phyloP scores from a whole-genome alignment of 2,888 invertebrate genomes.

The Caenorhabditis wallacei region DNA sequence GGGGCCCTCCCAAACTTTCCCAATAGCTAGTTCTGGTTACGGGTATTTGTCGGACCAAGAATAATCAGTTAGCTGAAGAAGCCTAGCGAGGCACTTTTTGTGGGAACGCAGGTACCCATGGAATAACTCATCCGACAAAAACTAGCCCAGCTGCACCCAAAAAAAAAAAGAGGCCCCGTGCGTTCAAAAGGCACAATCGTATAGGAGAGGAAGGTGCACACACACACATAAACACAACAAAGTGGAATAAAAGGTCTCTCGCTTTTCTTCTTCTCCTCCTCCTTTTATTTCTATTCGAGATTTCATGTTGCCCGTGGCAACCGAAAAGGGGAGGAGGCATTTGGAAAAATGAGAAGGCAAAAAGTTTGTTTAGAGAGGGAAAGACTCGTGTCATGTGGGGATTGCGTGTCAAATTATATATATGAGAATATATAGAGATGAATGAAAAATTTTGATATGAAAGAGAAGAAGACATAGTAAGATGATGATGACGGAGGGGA shows the following conservation, averaged over 20 bases:
- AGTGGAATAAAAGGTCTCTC: conserved; percentile 11
- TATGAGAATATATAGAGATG: conserved; percentile 1
- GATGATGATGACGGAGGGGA: background rate
- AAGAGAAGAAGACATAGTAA: background rate
- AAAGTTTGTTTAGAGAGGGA: conserved; percentile 19
- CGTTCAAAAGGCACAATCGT: background rate
- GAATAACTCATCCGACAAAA: too few relatives aligned
- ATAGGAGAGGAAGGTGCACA: background rate
- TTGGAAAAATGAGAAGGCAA: background rate
- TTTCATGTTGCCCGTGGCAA: background rate
- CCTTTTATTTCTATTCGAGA: background rate
- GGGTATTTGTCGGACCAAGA: too few relatives aligned
- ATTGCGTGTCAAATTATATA: conserved; percentile 47
- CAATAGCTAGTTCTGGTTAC: too few relatives aligned
- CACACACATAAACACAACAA: too few relatives aligned
- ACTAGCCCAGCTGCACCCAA: too few relatives aligned
- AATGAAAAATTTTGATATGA: background rate
- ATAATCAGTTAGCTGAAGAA: too few relatives aligned
- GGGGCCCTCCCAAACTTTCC: too few relatives aligned
- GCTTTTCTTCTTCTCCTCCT: conserved; percentile 4
- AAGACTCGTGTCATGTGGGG: conserved; percentile 7
- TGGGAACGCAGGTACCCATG: too few relatives aligned
- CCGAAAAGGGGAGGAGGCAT: too few relatives aligned
- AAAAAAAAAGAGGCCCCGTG: too few relatives aligned
- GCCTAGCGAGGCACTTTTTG: too few relatives aligned